phyloP scores from a whole-genome alignment of 2,113 vertebrate genomes.

The Panthera uncia region DNA sequence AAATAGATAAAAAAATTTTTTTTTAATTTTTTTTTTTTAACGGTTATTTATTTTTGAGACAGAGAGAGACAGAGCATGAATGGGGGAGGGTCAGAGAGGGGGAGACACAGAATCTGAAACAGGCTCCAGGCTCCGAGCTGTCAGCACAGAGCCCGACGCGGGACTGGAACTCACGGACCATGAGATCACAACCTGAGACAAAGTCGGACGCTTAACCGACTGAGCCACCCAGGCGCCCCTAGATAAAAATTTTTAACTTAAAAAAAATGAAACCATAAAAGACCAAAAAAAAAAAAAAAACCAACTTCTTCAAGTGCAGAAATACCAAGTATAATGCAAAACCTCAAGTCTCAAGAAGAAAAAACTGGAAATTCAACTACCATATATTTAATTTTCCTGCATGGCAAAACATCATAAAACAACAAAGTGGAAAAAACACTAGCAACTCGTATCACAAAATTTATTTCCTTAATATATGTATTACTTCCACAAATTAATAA shows the following conservation, averaged over 20 bases:
- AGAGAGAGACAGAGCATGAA: too few relatives aligned
- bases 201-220: too few relatives aligned
- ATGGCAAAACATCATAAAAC: neutral
- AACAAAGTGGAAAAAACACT: neutral
- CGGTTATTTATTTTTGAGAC: too few relatives aligned
- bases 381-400: neutral
- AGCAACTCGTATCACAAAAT: neutral
- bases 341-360: neutral
- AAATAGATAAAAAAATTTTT: neutral
- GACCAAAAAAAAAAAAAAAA: neutral
- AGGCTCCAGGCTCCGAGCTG: too few relatives aligned
- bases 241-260: neutral
- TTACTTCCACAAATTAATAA: neutral
- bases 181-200: too few relatives aligned
- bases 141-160: too few relatives aligned
- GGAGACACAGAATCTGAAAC: too few relatives aligned
- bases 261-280: neutral
- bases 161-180: too few relatives aligned
- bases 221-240: too few relatives aligned
- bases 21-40: too few relatives aligned
- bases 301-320: neutral
- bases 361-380: neutral
- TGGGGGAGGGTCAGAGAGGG: too few relatives aligned
- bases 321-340: neutral
- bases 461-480: neutral